Conservation (phyloP, 1,140 invertebrate genomes). For the Saccostrea cuccullata region DNA sequence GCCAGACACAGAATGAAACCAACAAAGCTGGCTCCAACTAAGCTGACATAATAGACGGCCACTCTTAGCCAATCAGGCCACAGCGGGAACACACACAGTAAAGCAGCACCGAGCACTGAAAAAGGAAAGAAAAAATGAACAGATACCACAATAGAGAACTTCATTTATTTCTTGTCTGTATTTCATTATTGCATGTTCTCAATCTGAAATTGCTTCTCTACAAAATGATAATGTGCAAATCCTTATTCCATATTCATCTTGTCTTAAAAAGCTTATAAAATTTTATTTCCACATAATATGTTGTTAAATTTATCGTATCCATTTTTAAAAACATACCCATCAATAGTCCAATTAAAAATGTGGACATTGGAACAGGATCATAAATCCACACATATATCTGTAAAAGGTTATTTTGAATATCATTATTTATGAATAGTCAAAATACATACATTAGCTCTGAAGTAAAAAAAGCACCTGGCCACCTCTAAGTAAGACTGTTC, state of each 20-base stretch:
- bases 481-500: neutral
- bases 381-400: constrained; percentile 99
- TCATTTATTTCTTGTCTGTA: too few relatives aligned
- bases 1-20: constrained; percentile 94
- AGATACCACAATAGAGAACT: neutral
- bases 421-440: neutral
- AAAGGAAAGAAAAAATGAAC: neutral
- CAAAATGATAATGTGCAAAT: too few relatives aligned
- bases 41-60: constrained; percentile 97
- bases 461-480: neutral
- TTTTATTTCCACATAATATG: too few relatives aligned
- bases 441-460: too few relatives aligned
- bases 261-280: too few relatives aligned
- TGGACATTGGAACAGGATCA: constrained; percentile 97
- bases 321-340: constrained; percentile 80
- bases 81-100: constrained; percentile 97
- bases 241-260: too few relatives aligned
- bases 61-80: constrained; percentile 96
- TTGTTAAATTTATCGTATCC: neutral
- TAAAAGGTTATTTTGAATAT: constrained; percentile 38
- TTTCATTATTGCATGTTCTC: too few relatives aligned
- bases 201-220: too few relatives aligned
- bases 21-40: constrained; percentile 95
- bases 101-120: constrained; percentile 92
- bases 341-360: constrained; percentile 95